Base-by-base conservation (phyloP, 2,113 vertebrate genomes). In the Pterocles gutturalis region DNA sequence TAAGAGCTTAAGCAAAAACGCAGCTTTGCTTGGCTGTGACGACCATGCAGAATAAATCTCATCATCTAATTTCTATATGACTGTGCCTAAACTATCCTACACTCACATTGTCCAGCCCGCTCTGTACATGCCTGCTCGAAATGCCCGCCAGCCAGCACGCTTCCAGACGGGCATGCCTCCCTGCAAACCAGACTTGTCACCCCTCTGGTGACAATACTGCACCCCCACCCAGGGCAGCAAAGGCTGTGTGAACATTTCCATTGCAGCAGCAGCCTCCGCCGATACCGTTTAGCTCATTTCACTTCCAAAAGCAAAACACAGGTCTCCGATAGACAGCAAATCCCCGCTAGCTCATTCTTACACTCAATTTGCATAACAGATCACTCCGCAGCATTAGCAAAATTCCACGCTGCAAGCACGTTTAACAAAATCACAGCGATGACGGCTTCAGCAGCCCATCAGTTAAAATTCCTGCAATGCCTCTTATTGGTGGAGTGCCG, bases 401-500 rank as follows among this genome's bases (percentile, higher is more conserved):
- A 95, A 96, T 88, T 94, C 85, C 88, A 86, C 0, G 2, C 92
- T 90, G 87, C 87, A 92, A 95, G 85, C 87, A 88, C 62, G 43
- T 90, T 95, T 92, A 90, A 95, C 91, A 94, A 95, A 96, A 94
- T 86, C 76, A 26, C 9, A 69, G 83, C 6, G 20, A 87, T 26
- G 5, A 49, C 3, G 1, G 87, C 84, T 96, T 91, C 79, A 82
- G 71, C 17, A 36, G 85, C 1, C 1, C 58, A 36, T 91, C 90
- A 93, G 82, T 95, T 95, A 92, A 80, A 94, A 96, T 94, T 94
- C 92, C 93, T 92, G 87, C 78, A 29, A 90, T 41, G 94, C 96
- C 60, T 81, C 10, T 95, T 92, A 92, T 36, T 17, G 1, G 62
- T 11, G 67, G 85, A 66, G 92, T 92, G 88, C 83, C 46, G 54